A percentile compares a stretch with the other conserved stretches of the same genome.
phyloP scores from a whole-genome alignment of 1,140 invertebrate species.

The Drosophila orena region DNA sequence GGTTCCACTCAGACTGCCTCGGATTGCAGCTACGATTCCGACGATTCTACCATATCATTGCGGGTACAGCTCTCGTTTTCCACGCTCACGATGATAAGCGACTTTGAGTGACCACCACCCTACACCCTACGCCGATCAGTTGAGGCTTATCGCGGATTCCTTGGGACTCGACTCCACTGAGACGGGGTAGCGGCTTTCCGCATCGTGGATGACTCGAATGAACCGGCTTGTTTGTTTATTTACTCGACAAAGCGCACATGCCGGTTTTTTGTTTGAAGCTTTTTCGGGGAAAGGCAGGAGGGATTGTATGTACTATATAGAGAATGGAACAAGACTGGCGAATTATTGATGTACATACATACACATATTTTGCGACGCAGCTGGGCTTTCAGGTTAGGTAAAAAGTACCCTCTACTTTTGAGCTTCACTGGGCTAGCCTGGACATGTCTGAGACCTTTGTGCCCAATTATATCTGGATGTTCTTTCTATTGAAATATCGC shows the following conservation, averaged over 20 bases:
- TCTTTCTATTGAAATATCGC: too few species aligned
- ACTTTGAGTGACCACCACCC: slow-evolving; percentile 34
- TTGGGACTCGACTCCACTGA: background rate
- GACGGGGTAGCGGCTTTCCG: slow-evolving; percentile 18
- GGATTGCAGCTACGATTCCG: slow-evolving; percentile 1
- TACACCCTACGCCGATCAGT: slow-evolving; percentile 29
- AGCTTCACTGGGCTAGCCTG: too few species aligned
- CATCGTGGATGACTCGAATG: slow-evolving; percentile 2
- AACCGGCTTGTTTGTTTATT: slow-evolving; percentile 32
- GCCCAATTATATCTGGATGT: too few species aligned
- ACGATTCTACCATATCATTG: slow-evolving; percentile 6
- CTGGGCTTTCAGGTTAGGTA: slow-evolving; percentile 18
- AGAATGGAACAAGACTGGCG: background rate
- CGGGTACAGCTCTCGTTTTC: slow-evolving; percentile 14
- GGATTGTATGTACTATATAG: background rate
- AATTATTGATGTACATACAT: background rate
- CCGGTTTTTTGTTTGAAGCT: slow-evolving; percentile 10
- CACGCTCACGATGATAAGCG: slow-evolving; percentile 42
- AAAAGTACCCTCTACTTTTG: background rate
- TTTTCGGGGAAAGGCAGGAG: slow-evolving; percentile 14
- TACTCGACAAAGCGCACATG: slow-evolving; percentile 26
- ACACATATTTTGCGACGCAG: slow-evolving; percentile 29
- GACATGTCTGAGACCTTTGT: background rate
- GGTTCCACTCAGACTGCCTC: slow-evolving; percentile 40
- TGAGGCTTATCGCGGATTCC: slow-evolving; percentile 24